Percentiles rank a stretch among this genome's conserved stretches.
Conservation (phyloP, 92 coral and sea anemone genomes). For the Epizoanthus ramosus region DNA sequence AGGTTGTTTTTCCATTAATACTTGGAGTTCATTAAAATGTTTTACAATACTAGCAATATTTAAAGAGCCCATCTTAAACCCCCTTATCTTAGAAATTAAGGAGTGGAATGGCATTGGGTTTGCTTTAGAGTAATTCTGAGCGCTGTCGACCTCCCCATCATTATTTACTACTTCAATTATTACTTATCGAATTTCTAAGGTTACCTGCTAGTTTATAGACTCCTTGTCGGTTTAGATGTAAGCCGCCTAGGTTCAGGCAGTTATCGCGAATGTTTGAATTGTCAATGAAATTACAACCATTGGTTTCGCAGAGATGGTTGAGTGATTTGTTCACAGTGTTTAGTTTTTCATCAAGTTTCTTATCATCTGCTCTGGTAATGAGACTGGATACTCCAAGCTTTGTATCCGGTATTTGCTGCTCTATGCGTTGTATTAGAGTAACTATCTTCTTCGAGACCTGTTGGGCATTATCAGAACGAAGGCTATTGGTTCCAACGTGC, state of each 20-base stretch:
- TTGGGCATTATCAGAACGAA: neutral
- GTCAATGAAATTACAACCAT: constrained; percentile 10
- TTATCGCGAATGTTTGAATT: constrained; percentile 9
- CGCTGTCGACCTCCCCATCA: constrained; percentile 10
- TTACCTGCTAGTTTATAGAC: neutral
- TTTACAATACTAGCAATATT: constrained; percentile 10
- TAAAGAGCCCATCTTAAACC: constrained; percentile 7
- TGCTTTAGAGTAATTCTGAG: neutral
- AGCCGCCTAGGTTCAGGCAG: constrained; percentile 5
- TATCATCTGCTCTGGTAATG: neutral
- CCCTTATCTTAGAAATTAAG: neutral
- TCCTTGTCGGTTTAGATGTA: neutral
- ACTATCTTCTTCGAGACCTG: neutral
- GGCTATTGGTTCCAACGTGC: constrained; percentile 10
- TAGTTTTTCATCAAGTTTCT: neutral
- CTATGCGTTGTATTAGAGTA: neutral
- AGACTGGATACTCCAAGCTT: neutral
- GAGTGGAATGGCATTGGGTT: constrained; percentile 15
- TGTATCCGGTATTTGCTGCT: neutral
- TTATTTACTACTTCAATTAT: neutral
- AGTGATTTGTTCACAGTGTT: neutral
- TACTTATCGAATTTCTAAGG: neutral
- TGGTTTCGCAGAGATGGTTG: neutral
- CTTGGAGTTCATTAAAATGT: constrained; percentile 1
- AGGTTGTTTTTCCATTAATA: constrained; percentile 7